These are phyloP conservation scores for Siniperca obscura DNA, from an alignment of 2,797 vertebrate species.

Conservation along the genomic window DNA sequence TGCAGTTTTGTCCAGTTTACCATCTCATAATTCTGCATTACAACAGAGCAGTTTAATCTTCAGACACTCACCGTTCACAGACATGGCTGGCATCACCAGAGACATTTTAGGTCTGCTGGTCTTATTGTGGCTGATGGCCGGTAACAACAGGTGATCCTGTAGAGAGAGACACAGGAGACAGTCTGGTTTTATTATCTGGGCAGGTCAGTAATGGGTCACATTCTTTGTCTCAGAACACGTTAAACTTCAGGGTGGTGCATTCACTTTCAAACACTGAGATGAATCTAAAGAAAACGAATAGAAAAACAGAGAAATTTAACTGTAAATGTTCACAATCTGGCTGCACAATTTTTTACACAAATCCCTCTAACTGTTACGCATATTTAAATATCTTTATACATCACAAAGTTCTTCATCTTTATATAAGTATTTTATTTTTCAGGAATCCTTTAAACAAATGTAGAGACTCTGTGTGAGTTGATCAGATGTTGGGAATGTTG, in stretches of 20 bases:
- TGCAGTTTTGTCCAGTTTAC: fast-evolving
- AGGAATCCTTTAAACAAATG: too few relatives aligned
- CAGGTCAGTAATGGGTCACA: too few relatives aligned
- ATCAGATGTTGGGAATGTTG: too few relatives aligned
- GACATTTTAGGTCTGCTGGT: conserved; percentile 93
- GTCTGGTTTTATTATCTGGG: background rate
- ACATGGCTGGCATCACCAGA: conserved; percentile 95
- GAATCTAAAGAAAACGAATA: background rate
- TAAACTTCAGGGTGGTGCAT: background rate
- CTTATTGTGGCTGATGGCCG: conserved; percentile 83
- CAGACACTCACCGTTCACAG: conserved; percentile 83
- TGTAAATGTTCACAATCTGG: too few relatives aligned
- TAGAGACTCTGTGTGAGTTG: too few relatives aligned
- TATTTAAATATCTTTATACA: too few relatives aligned
- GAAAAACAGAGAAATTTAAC: background rate
- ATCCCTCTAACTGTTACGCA: too few relatives aligned
- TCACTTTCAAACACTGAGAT: too few relatives aligned
- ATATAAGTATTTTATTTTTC: too few relatives aligned
- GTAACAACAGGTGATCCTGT: conserved; percentile 82
- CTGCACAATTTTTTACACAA: too few relatives aligned
- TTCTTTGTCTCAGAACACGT: background rate
- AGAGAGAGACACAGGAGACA: background rate
- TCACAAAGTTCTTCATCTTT: too few relatives aligned
- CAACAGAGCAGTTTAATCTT: background rate
- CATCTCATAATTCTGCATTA: background rate